Base-by-base conservation (phyloP, 2,113 vertebrate genomes). In the Alaudala cheleensis region DNA sequence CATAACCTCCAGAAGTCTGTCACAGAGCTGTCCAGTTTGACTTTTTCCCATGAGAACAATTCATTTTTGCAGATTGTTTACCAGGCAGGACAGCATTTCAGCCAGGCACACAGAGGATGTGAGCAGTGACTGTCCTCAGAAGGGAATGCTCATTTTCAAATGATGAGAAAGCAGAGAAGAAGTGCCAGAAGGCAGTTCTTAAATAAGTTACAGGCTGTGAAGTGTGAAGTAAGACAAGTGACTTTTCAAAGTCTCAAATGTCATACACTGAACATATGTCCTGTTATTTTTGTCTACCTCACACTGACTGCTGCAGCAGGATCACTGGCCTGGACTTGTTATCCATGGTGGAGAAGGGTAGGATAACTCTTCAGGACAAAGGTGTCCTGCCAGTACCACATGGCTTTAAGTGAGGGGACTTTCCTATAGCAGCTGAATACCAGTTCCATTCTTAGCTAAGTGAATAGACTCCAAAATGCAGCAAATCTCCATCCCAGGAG, bases 1-100 rank as follows among this genome's bases (percentile, higher is more conserved):
- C 65, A 87, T 79, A 94, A 87, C 84, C 65, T 94, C 39, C 47
- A 67, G 47, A 58, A 64, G 34, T 37, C 56, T 66, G 65, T 53
- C 69, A 69, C 37, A 33, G 60, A 72, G 53, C 31, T 69, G 53
- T 69, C 62, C 40, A 51, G 2, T 61, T 62, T 67, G 14, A 61
- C 78, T 88, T 95, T 91, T 85, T 94, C 84, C 70, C 90, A 69
- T 56, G 81, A 91, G 86, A 96, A 90, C 74, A 89, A 74, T 74
- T 74, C 1, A 8, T 60, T 91, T 85, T 23, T 81, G 14, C 51
- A 40, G 65, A 51, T 22, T 87, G 81, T 79, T 95, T 89, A 91
- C 47, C 39, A 61, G 34, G 47, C 77, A 86, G 65, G 51, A 78
- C 20, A 2, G 40, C 47, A 50, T 78, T 96, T 89, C 81, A 54